phyloP scores from a whole-genome alignment of 1,140 invertebrate species.

The Drosophila pandora region DNA sequence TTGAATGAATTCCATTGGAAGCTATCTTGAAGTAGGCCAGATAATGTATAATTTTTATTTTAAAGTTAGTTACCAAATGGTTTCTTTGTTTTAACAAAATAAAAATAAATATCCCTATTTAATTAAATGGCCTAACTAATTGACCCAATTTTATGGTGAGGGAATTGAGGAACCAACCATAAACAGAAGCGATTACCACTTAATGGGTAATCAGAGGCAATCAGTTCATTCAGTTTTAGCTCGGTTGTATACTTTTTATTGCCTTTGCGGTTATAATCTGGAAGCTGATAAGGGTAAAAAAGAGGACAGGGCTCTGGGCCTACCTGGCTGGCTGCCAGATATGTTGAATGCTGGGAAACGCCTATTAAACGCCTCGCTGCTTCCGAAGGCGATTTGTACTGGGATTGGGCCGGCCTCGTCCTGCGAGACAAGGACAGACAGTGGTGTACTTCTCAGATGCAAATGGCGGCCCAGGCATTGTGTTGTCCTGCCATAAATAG shows the following conservation, averaged over 20 bases:
- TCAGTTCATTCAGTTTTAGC: conserved; percentile 32
- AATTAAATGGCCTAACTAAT: neutral
- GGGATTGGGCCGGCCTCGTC: conserved; percentile 27
- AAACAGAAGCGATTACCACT: conserved; percentile 21
- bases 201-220: conserved; percentile 35
- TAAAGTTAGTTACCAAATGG: too few relatives aligned
- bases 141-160: neutral
- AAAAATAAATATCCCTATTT: too few relatives aligned
- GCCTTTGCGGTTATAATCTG: conserved; percentile 56
- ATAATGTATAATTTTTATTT: too few relatives aligned
- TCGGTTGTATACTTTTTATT: conserved; percentile 17
- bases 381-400: conserved; percentile 50
- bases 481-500: conserved; percentile 58
- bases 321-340: conserved; percentile 16
- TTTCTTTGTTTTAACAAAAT: too few relatives aligned
- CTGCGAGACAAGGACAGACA: conserved; percentile 44
- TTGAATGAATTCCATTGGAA: neutral
- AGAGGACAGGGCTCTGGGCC: conserved; percentile 26
- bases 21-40: too few relatives aligned
- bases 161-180: conserved; percentile 9
- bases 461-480: conserved; percentile 54
- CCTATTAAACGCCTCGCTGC: conserved; percentile 77
- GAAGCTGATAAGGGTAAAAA: conserved; percentile 66
- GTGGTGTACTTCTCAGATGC: conserved; percentile 12
- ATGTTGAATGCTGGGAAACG: conserved; percentile 53